Percentiles rank a stretch among this genome's conserved stretches.
Conservation (phyloP, 2,888 invertebrate species). For the Zygogramma bicolorata region DNA sequence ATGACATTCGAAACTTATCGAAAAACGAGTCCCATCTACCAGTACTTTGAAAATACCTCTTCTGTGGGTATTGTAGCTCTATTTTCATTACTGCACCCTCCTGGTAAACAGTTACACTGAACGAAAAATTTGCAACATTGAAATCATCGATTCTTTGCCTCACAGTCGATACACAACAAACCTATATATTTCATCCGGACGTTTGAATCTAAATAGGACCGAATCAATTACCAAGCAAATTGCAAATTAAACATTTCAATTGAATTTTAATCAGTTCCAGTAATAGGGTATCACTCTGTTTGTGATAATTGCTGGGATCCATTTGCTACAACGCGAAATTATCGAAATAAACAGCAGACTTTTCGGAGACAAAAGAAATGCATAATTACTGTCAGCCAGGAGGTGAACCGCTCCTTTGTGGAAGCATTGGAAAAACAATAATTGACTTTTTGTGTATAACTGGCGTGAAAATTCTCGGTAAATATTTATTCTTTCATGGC, state of each 20-base stretch:
- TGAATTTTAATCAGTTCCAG: slow-evolving; percentile 47
- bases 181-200: neutral
- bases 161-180: neutral
- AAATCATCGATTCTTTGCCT: no score
- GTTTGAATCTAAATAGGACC: neutral
- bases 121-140: no score
- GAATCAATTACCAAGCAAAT: slow-evolving; percentile 30
- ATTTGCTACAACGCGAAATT: neutral
- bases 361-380: neutral
- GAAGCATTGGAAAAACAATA: neutral
- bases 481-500: neutral
- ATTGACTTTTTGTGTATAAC: neutral
- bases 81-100: no score
- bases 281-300: slow-evolving; percentile 3
- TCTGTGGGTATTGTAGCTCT: no score
- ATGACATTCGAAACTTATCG: no score
- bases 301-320: neutral
- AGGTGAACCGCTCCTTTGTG: neutral
- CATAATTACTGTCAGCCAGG: neutral
- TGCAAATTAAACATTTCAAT: slow-evolving; percentile 50
- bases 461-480: neutral
- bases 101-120: no score
- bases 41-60: no score
- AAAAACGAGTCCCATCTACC: no score
- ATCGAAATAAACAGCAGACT: neutral